Conservation (phyloP, 2,888 invertebrate genomes). For the Labia minor region DNA sequence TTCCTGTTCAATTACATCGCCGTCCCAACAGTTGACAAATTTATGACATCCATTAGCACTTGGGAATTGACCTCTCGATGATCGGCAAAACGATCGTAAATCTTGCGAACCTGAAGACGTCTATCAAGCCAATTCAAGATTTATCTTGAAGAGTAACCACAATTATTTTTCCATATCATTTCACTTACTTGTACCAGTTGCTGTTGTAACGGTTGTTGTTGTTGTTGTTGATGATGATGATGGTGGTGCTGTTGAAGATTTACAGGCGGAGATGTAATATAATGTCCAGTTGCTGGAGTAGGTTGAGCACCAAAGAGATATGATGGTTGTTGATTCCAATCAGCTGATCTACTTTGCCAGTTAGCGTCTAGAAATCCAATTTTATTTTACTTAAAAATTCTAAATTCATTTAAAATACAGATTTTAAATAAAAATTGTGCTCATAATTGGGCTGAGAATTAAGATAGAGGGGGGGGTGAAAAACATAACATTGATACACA, state of each 20-base stretch:
- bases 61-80: conserved; percentile 49
- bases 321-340: background rate
- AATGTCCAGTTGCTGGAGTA: background rate
- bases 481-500: background rate
- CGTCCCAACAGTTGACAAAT: conserved; percentile 63
- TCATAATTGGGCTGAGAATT: background rate
- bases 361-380: background rate
- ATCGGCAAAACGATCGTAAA: background rate
- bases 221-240: background rate
- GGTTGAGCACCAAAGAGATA: background rate
- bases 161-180: background rate
- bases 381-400: background rate
- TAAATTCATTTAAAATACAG: background rate
- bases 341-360: background rate
- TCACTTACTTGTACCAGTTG: background rate
- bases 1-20: conserved; percentile 51
- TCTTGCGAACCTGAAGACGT: background rate
- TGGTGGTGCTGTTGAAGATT: background rate
- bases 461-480: too few relatives aligned
- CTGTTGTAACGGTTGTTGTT: background rate
- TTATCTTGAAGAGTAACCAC: background rate
- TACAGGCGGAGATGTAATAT: background rate
- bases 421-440: background rate
- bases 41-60: conserved; percentile 47
- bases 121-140: background rate